A percentile compares a stretch with the other conserved stretches of the same genome.
Conservation (phyloP, 1,140 invertebrate species). For the Hyposmocoma kahamanoa region DNA sequence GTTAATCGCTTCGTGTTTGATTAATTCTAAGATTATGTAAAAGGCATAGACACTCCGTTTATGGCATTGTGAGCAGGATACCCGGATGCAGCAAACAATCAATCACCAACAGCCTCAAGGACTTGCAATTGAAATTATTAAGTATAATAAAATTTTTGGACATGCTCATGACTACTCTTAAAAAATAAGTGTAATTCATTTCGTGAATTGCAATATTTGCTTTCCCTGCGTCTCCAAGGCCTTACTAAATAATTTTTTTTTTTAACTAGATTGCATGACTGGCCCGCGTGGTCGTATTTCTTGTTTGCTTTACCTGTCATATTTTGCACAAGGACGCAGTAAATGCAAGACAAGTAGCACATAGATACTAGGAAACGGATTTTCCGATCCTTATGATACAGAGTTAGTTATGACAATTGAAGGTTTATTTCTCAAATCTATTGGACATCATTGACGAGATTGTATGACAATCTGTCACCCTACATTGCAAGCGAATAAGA, state of each 20-base stretch:
- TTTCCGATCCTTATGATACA: too few species aligned
- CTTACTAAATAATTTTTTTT: slow-evolving; percentile 23
- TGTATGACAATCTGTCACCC: background rate
- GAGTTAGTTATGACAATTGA: too few species aligned
- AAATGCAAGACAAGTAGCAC: background rate
- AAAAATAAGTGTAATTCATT: slow-evolving; percentile 29
- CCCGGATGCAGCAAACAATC: background rate
- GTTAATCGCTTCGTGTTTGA: background rate
- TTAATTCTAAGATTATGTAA: too few species aligned
- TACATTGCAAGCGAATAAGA: background rate
- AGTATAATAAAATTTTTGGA: slow-evolving; percentile 1
- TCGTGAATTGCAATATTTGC: slow-evolving; percentile 48
- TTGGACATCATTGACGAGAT: too few species aligned
- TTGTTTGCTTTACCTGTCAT: background rate
- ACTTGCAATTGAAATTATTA: slow-evolving; percentile 5
- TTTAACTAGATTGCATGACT: slow-evolving; percentile 2
- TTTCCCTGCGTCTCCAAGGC: slow-evolving; percentile 36
- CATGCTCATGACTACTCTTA: background rate
- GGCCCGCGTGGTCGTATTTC: background rate
- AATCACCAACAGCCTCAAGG: slow-evolving; percentile 4
- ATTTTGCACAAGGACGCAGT: background rate
- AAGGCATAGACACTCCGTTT: too few species aligned
- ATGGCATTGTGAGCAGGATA: too few species aligned
- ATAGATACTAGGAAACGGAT: background rate
- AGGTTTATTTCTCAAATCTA: too few species aligned